A percentile compares a stretch with the other conserved stretches of the same genome.
These are phyloP conservation scores for Micoletzkya japonica DNA, from an alignment of 2,888 invertebrate genomes.

Conservation along the genomic window DNA sequence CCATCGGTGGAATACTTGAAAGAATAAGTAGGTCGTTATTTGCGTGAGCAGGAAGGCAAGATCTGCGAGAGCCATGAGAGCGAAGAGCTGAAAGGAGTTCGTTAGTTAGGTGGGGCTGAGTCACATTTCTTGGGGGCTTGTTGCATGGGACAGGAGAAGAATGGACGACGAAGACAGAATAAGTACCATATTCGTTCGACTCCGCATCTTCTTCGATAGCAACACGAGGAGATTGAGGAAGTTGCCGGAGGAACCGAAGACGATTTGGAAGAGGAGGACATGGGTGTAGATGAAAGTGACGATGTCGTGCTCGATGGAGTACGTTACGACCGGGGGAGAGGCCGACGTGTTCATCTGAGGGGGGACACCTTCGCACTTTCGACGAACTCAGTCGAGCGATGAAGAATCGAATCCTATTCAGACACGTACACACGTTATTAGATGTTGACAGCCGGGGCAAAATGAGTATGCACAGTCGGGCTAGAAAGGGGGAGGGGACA, in stretches of 20 bases:
- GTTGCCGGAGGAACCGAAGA: conserved; percentile 50
- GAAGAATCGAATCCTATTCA: too few species aligned
- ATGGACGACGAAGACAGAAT: not conserved
- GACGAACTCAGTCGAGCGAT: too few species aligned
- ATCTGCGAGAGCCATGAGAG: conserved; percentile 52
- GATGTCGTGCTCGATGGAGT: not conserved
- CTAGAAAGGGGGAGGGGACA: too few species aligned
- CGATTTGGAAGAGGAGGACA: conserved; percentile 39
- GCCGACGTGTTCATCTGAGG: too few species aligned
- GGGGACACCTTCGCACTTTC: too few species aligned
- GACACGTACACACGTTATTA: too few species aligned
- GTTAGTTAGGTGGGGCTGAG: not conserved
- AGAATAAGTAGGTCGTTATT: conserved; percentile 39
- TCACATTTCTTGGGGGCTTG: not conserved
- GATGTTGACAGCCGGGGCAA: too few species aligned
- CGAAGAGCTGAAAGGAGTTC: conserved; percentile 42
- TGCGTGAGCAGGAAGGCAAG: conserved; percentile 45
- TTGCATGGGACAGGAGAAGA: not conserved
- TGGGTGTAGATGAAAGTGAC: conserved; percentile 37
- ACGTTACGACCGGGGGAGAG: too few species aligned
- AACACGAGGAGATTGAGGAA: conserved; percentile 48
- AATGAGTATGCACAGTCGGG: too few species aligned
- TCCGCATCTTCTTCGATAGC: conserved; percentile 45
- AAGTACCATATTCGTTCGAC: conserved; percentile 46
- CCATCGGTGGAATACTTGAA: conserved; percentile 28